These are phyloP conservation scores for Hestina assimilis DNA, from an alignment of 1,140 invertebrate genomes.

Conservation along the genomic window DNA sequence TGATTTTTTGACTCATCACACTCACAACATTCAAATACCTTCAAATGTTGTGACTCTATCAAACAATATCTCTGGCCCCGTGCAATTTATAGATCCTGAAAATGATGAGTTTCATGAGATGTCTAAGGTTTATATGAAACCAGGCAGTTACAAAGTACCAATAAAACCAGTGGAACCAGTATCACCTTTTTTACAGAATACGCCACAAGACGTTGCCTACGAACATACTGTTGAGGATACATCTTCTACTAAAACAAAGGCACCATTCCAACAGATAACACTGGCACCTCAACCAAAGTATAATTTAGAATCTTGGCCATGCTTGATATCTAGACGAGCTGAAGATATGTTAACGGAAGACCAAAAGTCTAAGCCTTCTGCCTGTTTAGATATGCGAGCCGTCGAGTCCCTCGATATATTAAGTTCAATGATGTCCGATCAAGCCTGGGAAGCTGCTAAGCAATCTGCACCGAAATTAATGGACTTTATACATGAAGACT, in stretches of 20 bases:
- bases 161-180: slow-evolving; percentile 66
- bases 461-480: slow-evolving; percentile 72
- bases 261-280: slow-evolving; percentile 52
- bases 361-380: slow-evolving; percentile 40
- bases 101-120: slow-evolving; percentile 76
- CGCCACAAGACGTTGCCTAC: slow-evolving; percentile 46
- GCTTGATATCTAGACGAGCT: slow-evolving; percentile 50
- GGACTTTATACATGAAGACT: slow-evolving; percentile 69
- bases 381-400: slow-evolving; percentile 47
- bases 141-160: slow-evolving; percentile 75
- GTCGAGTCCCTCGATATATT: slow-evolving; percentile 56
- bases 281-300: slow-evolving; percentile 70
- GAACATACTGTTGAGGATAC: slow-evolving; percentile 50
- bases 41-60: slow-evolving; percentile 65
- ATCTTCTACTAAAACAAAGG: slow-evolving; percentile 47
- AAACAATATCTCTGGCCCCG: slow-evolving; percentile 74
- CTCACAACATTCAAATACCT: slow-evolving; percentile 63
- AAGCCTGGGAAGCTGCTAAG: slow-evolving; percentile 76
- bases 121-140: slow-evolving; percentile 76
- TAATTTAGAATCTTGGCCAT: slow-evolving; percentile 69
- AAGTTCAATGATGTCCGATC: slow-evolving; percentile 62
- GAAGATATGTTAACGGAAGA: slow-evolving; percentile 58
- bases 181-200: slow-evolving; percentile 44
- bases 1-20: slow-evolving; percentile 72
- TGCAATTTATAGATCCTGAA: slow-evolving; percentile 71